Evolutionary conservation across 2,797 vertebrate genomes (phyloP), one percentile per base, ranked within the genome.

Genomic region (Aselliscus stoliczkanus): DNA sequence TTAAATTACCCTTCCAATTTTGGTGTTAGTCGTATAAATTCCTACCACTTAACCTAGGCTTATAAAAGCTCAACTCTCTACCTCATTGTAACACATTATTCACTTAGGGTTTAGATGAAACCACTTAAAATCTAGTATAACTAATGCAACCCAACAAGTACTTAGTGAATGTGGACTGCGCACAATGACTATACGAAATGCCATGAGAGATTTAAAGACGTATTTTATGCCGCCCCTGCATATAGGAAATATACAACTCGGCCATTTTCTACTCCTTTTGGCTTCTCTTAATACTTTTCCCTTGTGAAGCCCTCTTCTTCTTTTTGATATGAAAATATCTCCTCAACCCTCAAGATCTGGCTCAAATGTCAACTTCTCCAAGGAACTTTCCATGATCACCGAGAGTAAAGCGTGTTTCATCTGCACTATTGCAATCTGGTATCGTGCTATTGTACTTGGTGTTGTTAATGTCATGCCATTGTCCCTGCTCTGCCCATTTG

Each of bases 1-100:
- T 88, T 93, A 94, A 97, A 96, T 95, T 95, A 72, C 62, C 44
- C 42, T 90, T 91, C 72, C 58, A 82, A 44, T 97, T 93, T 85
- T 90, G 44, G 52, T n/a, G 23, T 89, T 96, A 65, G 70, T 80
- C 50, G 56, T 64, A 70, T 93, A 93, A 97, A 96, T 89, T 42
- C 62, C 50, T 75, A 39, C 58, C 89, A 93, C 56, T 81, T 95
- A 96, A 89, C 70, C 75, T 56, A 75, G 31, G 47, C 83, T 90
- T 90, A 56, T 85, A 70, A 81, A 93, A 69, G 76, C 82, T 39
- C 65, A 7, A 13, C 76, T 88, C 37, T 93, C 83, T 37, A 15
- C 54, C 65, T 94, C 76, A 50, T 91, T 73, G 31, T 77, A 52
- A 69, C 34, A 58, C 60, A 90, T 95, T 93, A 91, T 93, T 96